Evolutionary conservation across 2,113 vertebrate genomes (phyloP), one percentile per base, ranked within the genome.

Genomic region (Callionymus lyra): DNA sequence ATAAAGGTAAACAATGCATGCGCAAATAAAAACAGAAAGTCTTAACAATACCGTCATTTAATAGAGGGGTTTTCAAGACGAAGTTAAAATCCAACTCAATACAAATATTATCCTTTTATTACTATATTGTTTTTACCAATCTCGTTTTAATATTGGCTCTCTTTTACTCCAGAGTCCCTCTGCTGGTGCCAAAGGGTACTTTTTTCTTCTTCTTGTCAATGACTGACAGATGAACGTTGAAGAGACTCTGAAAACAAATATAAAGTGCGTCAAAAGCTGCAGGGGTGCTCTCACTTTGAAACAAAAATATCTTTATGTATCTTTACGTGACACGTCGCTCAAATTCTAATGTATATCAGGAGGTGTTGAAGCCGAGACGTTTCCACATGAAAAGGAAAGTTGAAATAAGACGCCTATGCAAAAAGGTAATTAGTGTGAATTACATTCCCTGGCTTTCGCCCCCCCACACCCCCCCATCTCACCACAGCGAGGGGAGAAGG

Each of bases 91-190:
- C 21, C 9, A 35, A 9, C 39, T 47, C 21, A 56, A 55, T 50
- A 37, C 40, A 56, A 68, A 53, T 41, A 31, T 46, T 47, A 14
- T 65, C 12, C 46, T 39, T 34, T 42, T 16, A 49, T 59, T 44
- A 49, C 60, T 40, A 34, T 38, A 59, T 21, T 66, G 58, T 76
- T 67, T 63, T 63, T 60, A 61, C 51, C 52, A 57, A 39, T 51
- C 37, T 64, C 43, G 41, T 59, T 68, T 63, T 50, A 41, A 46
- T 39, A 41, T 45, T 18, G 31, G 38, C 38, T 19, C 13, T 14
- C 36, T 47, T n/a, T n/a, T 63, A 51, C 73, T 77, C 76, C 58
- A 38, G 61, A 83, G 87, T 83, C 88, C 89, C 89, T 87, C 90
- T 93, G 86, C 86, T 83, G 90, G 89, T 44, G 41, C 16, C 37